Evolutionary conservation across 1,140 invertebrate genomes (phyloP).

Genomic region (Ephestia elutella): DNA sequence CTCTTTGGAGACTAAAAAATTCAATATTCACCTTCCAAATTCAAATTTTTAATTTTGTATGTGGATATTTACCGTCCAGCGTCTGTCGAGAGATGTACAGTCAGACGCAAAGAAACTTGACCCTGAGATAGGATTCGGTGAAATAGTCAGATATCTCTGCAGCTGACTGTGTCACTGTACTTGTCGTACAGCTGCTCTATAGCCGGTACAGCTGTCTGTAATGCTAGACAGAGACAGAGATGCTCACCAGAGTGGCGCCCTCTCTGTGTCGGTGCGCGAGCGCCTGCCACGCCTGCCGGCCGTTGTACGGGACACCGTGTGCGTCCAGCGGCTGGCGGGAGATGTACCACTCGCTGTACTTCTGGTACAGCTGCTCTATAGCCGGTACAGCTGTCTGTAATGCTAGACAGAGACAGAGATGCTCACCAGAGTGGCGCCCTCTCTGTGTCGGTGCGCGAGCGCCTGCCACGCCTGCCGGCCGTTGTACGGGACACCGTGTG

Average conservation of each 20-base stretch:
- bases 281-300: slow-evolving; percentile 83
- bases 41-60: too few species aligned
- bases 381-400: too few species aligned
- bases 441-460: slow-evolving; percentile 73
- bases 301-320: slow-evolving; percentile 72
- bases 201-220: too few species aligned
- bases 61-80: too few species aligned
- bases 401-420: too few species aligned
- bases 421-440: slow-evolving; percentile 77
- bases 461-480: slow-evolving; percentile 84
- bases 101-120: too few species aligned
- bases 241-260: slow-evolving; percentile 77
- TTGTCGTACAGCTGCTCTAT: slow-evolving; percentile 78
- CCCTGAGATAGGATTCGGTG: too few species aligned
- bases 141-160: too few species aligned
- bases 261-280: slow-evolving; percentile 74
- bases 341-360: slow-evolving; percentile 83
- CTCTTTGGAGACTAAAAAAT: too few species aligned
- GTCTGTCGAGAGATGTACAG: slow-evolving; percentile 76
- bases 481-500: slow-evolving; percentile 72
- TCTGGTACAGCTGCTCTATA: slow-evolving; percentile 78
- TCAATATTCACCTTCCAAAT: too few species aligned
- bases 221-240: too few species aligned
- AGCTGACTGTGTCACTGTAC: slow-evolving; percentile 80
- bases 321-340: slow-evolving; percentile 54